Evolutionary conservation across 2,888 invertebrate genomes (phyloP).

Genomic region (Tetranychus piercei): DNA sequence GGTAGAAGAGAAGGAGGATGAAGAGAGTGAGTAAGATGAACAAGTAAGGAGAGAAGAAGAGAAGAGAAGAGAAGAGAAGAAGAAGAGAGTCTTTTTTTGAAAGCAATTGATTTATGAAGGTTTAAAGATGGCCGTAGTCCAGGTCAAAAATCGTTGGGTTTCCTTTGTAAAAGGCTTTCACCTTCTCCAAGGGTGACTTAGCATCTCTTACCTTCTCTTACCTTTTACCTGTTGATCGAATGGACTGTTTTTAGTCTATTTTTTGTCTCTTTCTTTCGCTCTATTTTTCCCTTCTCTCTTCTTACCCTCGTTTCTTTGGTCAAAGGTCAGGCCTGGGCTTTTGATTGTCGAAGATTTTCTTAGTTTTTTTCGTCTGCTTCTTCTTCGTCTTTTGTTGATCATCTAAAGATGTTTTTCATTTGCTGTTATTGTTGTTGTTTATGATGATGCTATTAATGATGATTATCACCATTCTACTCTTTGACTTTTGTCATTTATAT

Average conservation of each 20-base stretch:
- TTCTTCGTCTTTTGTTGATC: no score
- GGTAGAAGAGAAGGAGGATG: neutral
- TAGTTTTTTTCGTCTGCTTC: neutral
- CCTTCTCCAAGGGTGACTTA: neutral
- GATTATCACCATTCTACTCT: no score
- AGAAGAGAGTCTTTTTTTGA: neutral
- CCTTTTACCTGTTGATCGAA: neutral
- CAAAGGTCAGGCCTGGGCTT: neutral
- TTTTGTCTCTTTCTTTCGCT: neutral
- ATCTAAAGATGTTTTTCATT: no score
- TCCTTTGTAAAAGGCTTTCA: neutral
- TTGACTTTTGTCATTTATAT: neutral
- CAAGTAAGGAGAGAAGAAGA: neutral
- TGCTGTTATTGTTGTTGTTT: no score
- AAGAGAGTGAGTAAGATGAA: neutral
- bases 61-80: neutral
- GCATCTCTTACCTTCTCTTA: neutral
- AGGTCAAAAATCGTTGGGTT: neutral
- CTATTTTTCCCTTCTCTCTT: neutral
- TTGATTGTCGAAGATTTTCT: neutral
- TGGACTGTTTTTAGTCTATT: neutral
- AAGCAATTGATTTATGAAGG: neutral
- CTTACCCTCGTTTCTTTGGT: neutral
- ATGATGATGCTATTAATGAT: no score
- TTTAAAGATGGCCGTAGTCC: neutral